Conservation (phyloP, 2,797 vertebrate genomes). For the Pipistrellus pygmaeus region DNA sequence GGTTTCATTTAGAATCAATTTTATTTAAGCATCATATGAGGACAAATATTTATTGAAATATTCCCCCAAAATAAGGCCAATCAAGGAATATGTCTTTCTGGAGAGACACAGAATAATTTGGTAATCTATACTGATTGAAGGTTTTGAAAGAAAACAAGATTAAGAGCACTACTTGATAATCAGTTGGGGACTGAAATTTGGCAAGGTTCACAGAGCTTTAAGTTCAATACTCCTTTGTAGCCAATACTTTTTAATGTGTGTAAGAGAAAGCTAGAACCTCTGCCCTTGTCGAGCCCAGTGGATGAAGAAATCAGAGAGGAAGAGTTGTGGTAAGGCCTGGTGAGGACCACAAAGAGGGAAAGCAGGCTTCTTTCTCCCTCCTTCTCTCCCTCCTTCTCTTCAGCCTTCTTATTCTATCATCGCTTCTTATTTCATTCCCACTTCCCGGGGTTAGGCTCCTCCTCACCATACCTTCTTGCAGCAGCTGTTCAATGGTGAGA, state of each 20-base stretch:
- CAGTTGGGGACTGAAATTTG: slow-evolving; percentile 60
- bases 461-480: background rate
- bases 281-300: background rate
- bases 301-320: background rate
- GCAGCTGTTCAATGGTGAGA: slow-evolving; percentile 14
- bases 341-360: background rate
- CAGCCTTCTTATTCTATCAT: background rate
- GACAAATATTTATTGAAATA: slow-evolving; percentile 28
- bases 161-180: slow-evolving; percentile 55
- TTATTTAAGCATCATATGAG: slow-evolving; percentile 41
- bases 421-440: background rate
- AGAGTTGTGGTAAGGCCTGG: accelerated
- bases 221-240: slow-evolving; percentile 18
- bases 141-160: slow-evolving; percentile 48
- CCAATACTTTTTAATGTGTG: slow-evolving; percentile 7
- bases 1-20: slow-evolving; percentile 9
- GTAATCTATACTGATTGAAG: background rate
- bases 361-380: too few species aligned
- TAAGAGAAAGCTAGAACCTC: background rate
- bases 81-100: slow-evolving; percentile 55
- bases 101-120: slow-evolving; percentile 42
- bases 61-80: background rate
- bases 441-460: background rate
- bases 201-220: slow-evolving; percentile 61
- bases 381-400: too few species aligned